Evolutionary conservation across 2,888 invertebrate species (phyloP).

Genomic region (Drosophila niveifrons): DNA sequence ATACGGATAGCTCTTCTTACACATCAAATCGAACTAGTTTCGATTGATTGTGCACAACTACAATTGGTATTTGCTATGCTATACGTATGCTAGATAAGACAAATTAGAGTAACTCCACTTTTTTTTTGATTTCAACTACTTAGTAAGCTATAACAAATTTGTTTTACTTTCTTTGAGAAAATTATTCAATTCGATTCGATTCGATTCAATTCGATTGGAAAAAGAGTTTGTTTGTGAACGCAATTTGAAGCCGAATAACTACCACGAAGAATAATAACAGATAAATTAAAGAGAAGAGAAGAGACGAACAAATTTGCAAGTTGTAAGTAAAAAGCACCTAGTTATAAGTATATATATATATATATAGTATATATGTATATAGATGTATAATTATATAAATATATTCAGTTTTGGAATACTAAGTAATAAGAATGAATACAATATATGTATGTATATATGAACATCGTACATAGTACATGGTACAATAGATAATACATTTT

Average conservation of each 20-base stretch:
- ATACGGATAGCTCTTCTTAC: conserved; percentile 40
- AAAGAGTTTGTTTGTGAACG: conserved; percentile 36
- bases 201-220: conserved; percentile 20
- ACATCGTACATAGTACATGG: conserved; percentile 44
- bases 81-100: conserved; percentile 38
- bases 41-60: conserved; percentile 39
- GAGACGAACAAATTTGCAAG: conserved; percentile 37
- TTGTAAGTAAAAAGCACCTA: conserved; percentile 55
- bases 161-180: conserved; percentile 77
- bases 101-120: conserved; percentile 68
- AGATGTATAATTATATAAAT: conserved; percentile 57
- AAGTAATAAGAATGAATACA: conserved; percentile 50
- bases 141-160: conserved; percentile 56
- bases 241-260: conserved; percentile 46
- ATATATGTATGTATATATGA: conserved; percentile 22
- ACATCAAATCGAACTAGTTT: conserved; percentile 46
- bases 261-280: conserved; percentile 28
- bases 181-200: conserved; percentile 37
- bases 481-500: conserved; percentile 59
- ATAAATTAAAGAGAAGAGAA: neutral
- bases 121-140: conserved; percentile 55
- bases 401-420: conserved; percentile 41
- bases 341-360: conserved; percentile 44
- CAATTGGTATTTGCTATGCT: conserved; percentile 37
- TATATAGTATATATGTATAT: conserved; percentile 41